These are phyloP conservation scores for Cataglyphis albicans DNA, from an alignment of 2,888 invertebrate genomes.

Conservation along the genomic window DNA sequence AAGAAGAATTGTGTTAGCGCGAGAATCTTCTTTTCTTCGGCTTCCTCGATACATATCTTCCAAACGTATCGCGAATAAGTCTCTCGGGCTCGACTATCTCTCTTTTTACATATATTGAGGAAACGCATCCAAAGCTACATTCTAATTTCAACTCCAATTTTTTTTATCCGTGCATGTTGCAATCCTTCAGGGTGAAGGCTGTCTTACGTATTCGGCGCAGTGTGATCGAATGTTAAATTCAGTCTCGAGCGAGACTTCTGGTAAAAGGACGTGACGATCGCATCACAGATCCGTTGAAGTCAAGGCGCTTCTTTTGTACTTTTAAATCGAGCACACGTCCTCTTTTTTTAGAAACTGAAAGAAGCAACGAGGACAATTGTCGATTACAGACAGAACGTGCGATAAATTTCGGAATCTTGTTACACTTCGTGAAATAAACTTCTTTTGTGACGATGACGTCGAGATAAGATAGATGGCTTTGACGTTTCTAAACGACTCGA, in stretches of 20 bases:
- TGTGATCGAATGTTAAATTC: conserved; percentile 4
- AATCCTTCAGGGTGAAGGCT: neutral
- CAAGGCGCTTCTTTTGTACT: conserved; percentile 35
- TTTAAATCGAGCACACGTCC: conserved; percentile 3
- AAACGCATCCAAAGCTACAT: neutral
- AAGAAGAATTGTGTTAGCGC: conserved; percentile 30
- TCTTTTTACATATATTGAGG: neutral
- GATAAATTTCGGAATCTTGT: conserved; percentile 8
- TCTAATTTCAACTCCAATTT: neutral
- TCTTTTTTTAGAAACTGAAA: neutral
- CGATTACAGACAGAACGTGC: neutral
- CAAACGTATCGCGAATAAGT: conserved; percentile 23
- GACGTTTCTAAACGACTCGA: neutral
- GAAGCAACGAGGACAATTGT: neutral
- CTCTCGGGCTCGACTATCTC: neutral
- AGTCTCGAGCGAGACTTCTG: neutral
- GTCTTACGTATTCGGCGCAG: neutral
- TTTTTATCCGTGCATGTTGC: neutral
- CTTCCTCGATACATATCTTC: conserved; percentile 21
- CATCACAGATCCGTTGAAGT: conserved; percentile 12
- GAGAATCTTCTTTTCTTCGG: conserved; percentile 20
- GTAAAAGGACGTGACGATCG: neutral
- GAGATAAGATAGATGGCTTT: conserved; percentile 19
- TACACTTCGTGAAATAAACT: neutral
- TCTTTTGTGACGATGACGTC: conserved; percentile 22